Conservation (phyloP, 2,888 invertebrate genomes). For the Megalurothrips usitatus region DNA sequence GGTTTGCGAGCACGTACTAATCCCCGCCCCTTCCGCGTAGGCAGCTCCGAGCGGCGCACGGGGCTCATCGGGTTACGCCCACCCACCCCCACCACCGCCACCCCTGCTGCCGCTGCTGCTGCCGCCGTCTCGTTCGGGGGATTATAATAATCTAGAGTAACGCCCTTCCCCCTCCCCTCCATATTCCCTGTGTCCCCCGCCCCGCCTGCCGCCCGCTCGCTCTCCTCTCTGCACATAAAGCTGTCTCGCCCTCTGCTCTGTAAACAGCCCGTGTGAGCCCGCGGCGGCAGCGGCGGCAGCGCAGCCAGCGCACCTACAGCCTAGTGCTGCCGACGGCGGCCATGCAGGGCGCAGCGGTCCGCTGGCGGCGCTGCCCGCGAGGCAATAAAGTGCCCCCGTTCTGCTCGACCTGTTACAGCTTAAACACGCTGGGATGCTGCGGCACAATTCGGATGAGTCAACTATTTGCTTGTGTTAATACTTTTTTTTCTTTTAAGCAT, state of each 20-base stretch:
- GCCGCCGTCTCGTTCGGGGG: neutral
- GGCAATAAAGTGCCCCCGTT: too few relatives aligned
- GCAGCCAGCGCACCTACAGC: neutral
- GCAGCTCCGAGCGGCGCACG: neutral
- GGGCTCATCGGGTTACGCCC: neutral
- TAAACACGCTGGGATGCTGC: too few relatives aligned
- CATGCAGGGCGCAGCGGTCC: too few relatives aligned
- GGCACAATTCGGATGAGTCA: too few relatives aligned
- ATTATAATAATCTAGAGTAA: constrained; percentile 1
- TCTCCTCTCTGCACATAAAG: neutral
- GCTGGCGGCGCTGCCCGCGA: too few relatives aligned
- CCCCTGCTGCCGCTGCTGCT: too few relatives aligned
- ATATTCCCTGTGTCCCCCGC: neutral
- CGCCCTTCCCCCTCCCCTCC: neutral
- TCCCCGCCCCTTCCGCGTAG: neutral
- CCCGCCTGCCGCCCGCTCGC: neutral
- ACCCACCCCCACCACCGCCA: neutral
- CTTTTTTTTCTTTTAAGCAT: too few relatives aligned
- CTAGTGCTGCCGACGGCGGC: neutral
- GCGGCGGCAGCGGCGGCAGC: neutral
- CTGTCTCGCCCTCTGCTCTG: neutral
- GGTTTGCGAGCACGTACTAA: too few relatives aligned
- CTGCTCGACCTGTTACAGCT: too few relatives aligned
- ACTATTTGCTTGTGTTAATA: too few relatives aligned
- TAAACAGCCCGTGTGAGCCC: neutral